Percentiles rank a stretch among this genome's conserved stretches.
phyloP scores from a whole-genome alignment of 2,113 vertebrate species.

The Anoplopoma fimbria region DNA sequence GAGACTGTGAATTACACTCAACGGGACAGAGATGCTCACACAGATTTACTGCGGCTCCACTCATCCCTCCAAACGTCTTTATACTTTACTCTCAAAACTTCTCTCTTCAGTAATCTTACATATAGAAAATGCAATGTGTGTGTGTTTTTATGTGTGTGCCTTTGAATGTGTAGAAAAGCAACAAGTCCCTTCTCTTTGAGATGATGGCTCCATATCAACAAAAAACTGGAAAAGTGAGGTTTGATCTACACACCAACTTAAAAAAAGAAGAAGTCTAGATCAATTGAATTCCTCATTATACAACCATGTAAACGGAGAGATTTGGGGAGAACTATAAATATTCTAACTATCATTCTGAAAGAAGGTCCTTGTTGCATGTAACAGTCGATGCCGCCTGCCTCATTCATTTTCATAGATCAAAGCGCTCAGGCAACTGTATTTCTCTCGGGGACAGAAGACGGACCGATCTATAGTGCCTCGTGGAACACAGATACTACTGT shows the following conservation, averaged over 20 bases:
- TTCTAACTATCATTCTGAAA: conserved; percentile 60
- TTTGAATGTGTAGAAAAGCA: conserved; percentile 25
- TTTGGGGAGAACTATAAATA: conserved; percentile 69
- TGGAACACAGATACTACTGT: conserved; percentile 19
- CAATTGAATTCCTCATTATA: conserved; percentile 71
- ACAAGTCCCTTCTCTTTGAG: conserved; percentile 33
- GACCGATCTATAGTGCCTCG: conserved; percentile 52
- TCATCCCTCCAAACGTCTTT: conserved; percentile 46
- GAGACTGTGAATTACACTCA: conserved; percentile 58
- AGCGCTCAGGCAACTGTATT: conserved; percentile 51
- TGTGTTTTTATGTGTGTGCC: not conserved
- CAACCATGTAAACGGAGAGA: conserved; percentile 43
- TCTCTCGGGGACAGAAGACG: conserved; percentile 56
- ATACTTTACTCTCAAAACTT: conserved; percentile 51
- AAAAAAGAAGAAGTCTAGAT: conserved; percentile 52
- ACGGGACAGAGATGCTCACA: conserved; percentile 20
- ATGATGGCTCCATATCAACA: conserved; percentile 13
- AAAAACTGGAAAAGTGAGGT: conserved; percentile 21
- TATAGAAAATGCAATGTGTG: conserved; percentile 18
- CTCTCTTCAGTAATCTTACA: conserved; percentile 44
- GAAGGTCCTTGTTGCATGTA: conserved; percentile 54
- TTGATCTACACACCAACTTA: conserved; percentile 29
- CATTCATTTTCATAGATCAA: conserved; percentile 77
- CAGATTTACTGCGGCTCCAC: conserved; percentile 39
- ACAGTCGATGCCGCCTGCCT: conserved; percentile 63